Conservation (phyloP, 2,113 vertebrate genomes). For the Pagrus major region DNA sequence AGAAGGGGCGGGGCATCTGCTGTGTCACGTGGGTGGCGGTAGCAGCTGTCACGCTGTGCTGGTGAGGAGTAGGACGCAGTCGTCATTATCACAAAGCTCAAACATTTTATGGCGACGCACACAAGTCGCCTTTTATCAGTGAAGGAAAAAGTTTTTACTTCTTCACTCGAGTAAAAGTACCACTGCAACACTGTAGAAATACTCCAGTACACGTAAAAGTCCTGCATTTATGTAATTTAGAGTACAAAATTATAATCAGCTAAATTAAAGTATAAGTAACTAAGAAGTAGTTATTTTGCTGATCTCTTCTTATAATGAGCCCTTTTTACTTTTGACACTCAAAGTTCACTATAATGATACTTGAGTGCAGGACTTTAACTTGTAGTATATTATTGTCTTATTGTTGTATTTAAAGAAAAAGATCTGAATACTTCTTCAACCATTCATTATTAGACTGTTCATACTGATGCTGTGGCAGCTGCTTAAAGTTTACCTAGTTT, state of each 20-base stretch:
- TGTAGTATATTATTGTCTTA: neutral
- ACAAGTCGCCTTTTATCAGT: neutral
- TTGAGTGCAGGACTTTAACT: neutral
- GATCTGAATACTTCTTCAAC: neutral
- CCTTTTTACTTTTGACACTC: neutral
- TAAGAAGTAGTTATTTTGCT: too few relatives aligned
- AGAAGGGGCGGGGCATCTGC: conserved; percentile 88
- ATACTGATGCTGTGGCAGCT: neutral
- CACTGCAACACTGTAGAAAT: neutral
- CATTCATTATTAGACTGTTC: neutral
- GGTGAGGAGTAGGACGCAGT: conserved; percentile 81
- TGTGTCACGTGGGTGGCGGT: conserved; percentile 93
- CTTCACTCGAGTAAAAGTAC: neutral
- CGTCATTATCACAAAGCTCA: neutral
- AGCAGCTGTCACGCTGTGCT: conserved; percentile 90
- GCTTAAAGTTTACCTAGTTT: neutral
- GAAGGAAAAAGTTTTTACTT: neutral
- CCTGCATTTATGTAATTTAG: too few relatives aligned
- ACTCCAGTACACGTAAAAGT: neutral
- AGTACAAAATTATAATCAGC: neutral
- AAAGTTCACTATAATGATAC: neutral
- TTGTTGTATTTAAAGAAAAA: neutral
- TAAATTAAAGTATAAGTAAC: neutral
- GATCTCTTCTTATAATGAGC: neutral
- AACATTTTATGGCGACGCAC: neutral